Evolutionary conservation across 1,140 invertebrate genomes (phyloP).

Genomic region (Hesperophylax magnus): DNA sequence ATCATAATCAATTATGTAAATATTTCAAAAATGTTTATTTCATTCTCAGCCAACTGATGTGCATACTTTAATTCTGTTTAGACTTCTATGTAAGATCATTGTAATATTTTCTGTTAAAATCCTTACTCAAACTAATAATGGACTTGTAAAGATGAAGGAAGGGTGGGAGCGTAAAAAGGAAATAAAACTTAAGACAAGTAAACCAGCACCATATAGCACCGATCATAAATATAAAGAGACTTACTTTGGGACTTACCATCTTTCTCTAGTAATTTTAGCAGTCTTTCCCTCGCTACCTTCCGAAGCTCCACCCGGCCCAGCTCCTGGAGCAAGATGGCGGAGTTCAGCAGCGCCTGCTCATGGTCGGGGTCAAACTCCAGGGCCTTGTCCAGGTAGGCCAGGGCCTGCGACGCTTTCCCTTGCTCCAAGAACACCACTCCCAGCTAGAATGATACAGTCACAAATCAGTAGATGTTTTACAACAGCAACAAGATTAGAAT

Average conservation of each 20-base stretch:
- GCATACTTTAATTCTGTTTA: too few species aligned
- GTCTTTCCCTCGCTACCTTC: conserved; percentile 82
- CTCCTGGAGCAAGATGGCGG: conserved; percentile 94
- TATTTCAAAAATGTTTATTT: too few species aligned
- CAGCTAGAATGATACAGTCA: conserved; percentile 72
- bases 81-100: too few species aligned
- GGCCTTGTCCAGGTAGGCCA: conserved; percentile 94
- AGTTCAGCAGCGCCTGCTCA: conserved; percentile 94
- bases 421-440: conserved; percentile 95
- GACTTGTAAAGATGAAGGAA: neutral
- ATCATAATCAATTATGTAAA: too few species aligned
- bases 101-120: too few species aligned
- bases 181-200: neutral
- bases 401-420: conserved; percentile 90
- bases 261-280: conserved; percentile 86
- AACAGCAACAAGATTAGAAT: too few species aligned
- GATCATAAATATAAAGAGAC: neutral
- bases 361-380: conserved; percentile 94
- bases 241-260: conserved; percentile 66
- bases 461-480: too few species aligned
- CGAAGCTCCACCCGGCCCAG: conserved; percentile 84
- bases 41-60: too few species aligned
- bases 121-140: too few species aligned
- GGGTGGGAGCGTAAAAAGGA: neutral
- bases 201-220: too few species aligned